Percentiles rank a stretch among this genome's conserved stretches.
Conservation (phyloP, 30 jellyfish, hydroid and myxozoan genomes). For the Mastigias papua region DNA sequence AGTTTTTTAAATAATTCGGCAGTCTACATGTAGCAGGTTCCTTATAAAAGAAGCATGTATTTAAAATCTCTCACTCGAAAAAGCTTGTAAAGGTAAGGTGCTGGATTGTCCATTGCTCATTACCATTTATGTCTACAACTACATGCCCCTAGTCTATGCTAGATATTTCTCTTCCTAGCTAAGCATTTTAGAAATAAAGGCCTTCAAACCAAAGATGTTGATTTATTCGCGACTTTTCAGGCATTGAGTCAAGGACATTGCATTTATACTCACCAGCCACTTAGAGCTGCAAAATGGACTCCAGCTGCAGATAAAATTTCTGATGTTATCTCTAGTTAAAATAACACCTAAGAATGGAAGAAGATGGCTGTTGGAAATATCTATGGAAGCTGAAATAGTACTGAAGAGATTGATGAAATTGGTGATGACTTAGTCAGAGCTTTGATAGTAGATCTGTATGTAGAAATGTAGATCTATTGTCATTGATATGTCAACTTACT, state of each 20-base stretch:
- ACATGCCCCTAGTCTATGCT: no score
- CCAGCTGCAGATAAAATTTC: conserved; percentile 7
- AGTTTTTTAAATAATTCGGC: no score
- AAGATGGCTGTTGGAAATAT: not conserved
- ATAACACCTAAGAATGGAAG: not conserved
- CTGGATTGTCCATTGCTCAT: no score
- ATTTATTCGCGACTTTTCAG: not conserved
- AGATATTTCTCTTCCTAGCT: no score
- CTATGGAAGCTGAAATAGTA: conserved; percentile 29
- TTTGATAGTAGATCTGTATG: conserved; percentile 12
- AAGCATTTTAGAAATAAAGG: no score
- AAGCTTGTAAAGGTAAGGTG: no score
- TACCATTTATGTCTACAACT: no score
- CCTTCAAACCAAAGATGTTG: not conserved
- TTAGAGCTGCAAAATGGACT: conserved; percentile 24
- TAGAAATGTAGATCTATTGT: conserved; percentile 3
- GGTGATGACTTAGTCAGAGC: conserved; percentile 1
- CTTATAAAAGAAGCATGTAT: no score
- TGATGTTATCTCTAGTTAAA: not conserved
- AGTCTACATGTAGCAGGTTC: no score
- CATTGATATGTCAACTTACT: conserved; percentile 1
- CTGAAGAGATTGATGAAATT: not conserved
- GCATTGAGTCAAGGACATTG: conserved; percentile 9
- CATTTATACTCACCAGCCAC: conserved; percentile 21
- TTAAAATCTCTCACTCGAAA: no score